phyloP scores from a whole-genome alignment of 2,797 vertebrate species.

The Cheirogaleus major region DNA sequence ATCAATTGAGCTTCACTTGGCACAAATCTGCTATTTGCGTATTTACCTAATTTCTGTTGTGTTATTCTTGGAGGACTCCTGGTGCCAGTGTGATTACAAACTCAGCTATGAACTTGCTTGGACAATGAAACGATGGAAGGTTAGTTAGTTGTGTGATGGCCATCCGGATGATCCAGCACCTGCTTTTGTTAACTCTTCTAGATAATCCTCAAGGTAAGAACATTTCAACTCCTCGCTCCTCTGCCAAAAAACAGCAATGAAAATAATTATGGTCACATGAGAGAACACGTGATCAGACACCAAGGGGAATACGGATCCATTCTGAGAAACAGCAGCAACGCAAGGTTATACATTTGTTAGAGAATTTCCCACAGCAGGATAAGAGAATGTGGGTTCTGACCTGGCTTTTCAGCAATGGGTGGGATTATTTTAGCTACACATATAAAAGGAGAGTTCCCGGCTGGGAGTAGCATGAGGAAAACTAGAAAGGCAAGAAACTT shows the following conservation, averaged over 20 bases:
- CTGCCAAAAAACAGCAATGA: not conserved
- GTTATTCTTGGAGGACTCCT: not conserved
- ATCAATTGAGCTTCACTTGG: not conserved
- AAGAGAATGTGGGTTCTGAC: not conserved
- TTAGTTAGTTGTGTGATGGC: not conserved
- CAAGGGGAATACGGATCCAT: not conserved
- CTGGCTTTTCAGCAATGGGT: not conserved
- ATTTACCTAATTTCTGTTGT: not conserved
- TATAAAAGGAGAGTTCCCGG: too few relatives aligned
- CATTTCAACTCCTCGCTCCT: not conserved
- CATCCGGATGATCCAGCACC: not conserved
- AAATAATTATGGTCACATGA: not conserved
- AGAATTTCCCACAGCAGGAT: not conserved
- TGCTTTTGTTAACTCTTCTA: not conserved
- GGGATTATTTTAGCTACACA: not conserved
- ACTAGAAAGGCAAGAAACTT: not conserved
- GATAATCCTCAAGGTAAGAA: not conserved
- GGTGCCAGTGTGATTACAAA: not conserved
- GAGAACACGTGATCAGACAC: not conserved
- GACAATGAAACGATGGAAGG: not conserved
- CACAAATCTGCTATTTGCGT: not conserved
- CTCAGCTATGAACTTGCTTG: not conserved
- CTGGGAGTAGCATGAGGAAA: not conserved
- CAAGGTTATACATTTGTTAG: not conserved
- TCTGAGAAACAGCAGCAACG: not conserved